Evolutionary conservation across 2,888 invertebrate genomes (phyloP).

Genomic region (Drosophila neonasuta): DNA sequence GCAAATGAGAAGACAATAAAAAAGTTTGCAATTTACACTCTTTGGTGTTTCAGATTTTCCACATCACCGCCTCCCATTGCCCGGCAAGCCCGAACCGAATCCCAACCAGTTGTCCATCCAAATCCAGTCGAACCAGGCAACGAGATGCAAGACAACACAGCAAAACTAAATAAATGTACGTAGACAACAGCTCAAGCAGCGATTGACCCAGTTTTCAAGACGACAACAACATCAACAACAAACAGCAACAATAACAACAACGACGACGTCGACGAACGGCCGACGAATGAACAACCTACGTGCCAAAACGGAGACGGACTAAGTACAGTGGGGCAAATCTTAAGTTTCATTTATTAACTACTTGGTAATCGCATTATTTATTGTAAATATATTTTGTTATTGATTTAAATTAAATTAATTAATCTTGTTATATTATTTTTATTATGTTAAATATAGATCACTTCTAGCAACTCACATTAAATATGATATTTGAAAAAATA

Average conservation of each 20-base stretch:
- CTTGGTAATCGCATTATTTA: too few species aligned
- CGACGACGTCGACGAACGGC: slow-evolving; percentile 58
- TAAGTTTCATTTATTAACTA: too few species aligned
- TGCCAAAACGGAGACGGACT: slow-evolving; percentile 56
- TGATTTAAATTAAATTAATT: too few species aligned
- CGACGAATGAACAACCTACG: slow-evolving; percentile 69
- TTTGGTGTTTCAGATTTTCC: slow-evolving; percentile 38
- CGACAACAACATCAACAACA: slow-evolving; percentile 63
- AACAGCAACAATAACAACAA: slow-evolving; percentile 50
- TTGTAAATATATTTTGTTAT: too few species aligned
- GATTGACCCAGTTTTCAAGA: slow-evolving; percentile 82
- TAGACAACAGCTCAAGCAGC: slow-evolving; percentile 69
- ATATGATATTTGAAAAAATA: too few species aligned
- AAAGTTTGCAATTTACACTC: slow-evolving; percentile 67
- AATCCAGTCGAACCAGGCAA: slow-evolving; percentile 69
- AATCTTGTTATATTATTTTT: too few species aligned
- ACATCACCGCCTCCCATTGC: not conserved
- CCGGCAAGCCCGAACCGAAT: not conserved
- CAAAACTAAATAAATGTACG: slow-evolving; percentile 51
- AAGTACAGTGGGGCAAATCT: slow-evolving; percentile 38
- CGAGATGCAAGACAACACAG: slow-evolving; percentile 63
- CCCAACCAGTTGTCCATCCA: slow-evolving; percentile 64
- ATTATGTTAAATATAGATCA: too few species aligned
- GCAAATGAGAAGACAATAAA: slow-evolving; percentile 67
- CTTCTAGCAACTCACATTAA: too few species aligned